These are phyloP conservation scores for Campoletis raptor DNA, from an alignment of 2,888 invertebrate genomes.

Conservation along the genomic window DNA sequence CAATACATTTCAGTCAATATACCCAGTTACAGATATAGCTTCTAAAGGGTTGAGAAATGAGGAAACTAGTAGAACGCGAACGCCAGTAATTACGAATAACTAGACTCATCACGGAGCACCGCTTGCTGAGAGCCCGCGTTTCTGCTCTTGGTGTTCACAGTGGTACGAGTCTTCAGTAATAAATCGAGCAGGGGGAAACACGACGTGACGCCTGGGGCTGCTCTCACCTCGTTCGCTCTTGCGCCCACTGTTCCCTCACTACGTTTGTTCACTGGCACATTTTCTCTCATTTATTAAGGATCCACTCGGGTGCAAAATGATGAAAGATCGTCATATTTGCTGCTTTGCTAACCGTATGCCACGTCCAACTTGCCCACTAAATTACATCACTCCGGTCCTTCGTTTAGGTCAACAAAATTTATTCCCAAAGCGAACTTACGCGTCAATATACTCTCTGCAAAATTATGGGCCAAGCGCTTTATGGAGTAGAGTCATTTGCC, in stretches of 20 bases:
- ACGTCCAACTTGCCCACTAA: conserved; percentile 25
- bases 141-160: conserved; percentile 48
- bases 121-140: conserved; percentile 50
- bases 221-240: conserved; percentile 49
- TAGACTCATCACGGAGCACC: conserved; percentile 71
- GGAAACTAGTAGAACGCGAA: conserved; percentile 59
- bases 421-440: background rate
- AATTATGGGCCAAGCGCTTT: background rate
- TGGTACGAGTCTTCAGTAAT: conserved; percentile 73
- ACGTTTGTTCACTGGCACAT: conserved; percentile 57
- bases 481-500: background rate
- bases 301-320: conserved; percentile 57
- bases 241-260: conserved; percentile 34
- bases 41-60: conserved; percentile 75
- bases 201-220: conserved; percentile 59
- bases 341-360: conserved; percentile 38
- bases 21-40: conserved; percentile 43
- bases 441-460: background rate
- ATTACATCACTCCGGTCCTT: conserved; percentile 41
- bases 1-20: conserved; percentile 51
- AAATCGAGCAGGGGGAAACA: conserved; percentile 74
- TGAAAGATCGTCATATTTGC: conserved; percentile 63
- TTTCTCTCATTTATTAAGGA: conserved; percentile 62
- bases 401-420: conserved; percentile 10
- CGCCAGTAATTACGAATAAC: conserved; percentile 78